Base-by-base conservation (phyloP, 2,113 vertebrate genomes). In the Microtus montanus region DNA sequence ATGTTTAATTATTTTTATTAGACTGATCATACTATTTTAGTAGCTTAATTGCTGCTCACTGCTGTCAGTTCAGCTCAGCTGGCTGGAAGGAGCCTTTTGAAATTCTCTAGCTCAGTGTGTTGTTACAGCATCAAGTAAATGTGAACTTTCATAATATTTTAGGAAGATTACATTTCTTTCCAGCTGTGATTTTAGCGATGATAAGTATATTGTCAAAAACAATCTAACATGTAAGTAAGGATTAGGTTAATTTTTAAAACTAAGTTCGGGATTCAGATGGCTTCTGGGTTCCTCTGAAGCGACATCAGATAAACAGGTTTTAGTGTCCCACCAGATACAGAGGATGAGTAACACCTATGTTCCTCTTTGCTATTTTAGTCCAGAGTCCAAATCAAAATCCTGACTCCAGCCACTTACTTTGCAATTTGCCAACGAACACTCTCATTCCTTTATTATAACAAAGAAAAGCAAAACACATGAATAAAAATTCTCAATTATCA, bases 121-220 rank as follows among this genome's bases (percentile, higher is more conserved):
- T 71, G 41, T 54, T 44, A 71, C 3, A 77, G 35, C 20, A 10
- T 22, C 52, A 52, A 14, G 20, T 68, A 85, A 52, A 85, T 4
- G 80, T 66, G 35, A 93, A 64, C 20, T 75, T 91, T 77, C 83
- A 3, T 30, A 70, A 64, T 28, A 38, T 89, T 94, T 92, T 75
- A 82, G 33, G 8, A 93, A 3, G 4, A 87, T 24, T 6, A 88
- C 7, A 3, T 54, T 75, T 93, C 24, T 6, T 49, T 28, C 14
- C 38, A 79, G 8, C 11, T 92, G 94, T 13, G 54, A 44, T 82
- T 85, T 93, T 90, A 93, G 63, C 71, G 11, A 77, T 80, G 17
- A 87, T 24, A 90, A 82, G 0, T 92, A 12, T 90, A 90, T 73
- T 94, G 7, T 83, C n/a, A 79, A 93, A 94, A 66, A 11, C 9